A percentile compares a stretch with the other conserved stretches of the same genome.
Evolutionary conservation across 2,888 invertebrate species (phyloP).

Genomic region (Eupithecia vulgata): DNA sequence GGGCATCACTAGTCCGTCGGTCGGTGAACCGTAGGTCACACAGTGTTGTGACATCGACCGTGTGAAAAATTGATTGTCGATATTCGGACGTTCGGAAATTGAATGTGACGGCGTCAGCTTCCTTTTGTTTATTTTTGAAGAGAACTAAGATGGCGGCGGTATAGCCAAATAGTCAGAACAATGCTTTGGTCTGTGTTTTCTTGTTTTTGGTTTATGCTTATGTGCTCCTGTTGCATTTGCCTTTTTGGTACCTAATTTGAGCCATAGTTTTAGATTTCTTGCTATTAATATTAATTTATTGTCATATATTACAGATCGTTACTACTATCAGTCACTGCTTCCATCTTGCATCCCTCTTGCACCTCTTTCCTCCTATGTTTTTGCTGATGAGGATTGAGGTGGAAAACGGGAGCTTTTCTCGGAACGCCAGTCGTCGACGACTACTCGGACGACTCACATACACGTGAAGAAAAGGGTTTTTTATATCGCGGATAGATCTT

Average conservation of each 20-base stretch:
- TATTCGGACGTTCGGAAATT: conserved; percentile 32
- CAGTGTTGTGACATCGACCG: conserved; percentile 90
- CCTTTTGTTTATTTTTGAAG: conserved; percentile 22
- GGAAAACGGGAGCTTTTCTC: neutral
- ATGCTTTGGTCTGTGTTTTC: neutral
- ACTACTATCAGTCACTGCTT: neutral
- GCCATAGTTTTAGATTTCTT: neutral
- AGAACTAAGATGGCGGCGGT: conserved; percentile 5
- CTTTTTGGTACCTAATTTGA: neutral
- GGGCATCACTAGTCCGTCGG: conserved; percentile 77
- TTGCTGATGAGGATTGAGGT: neutral
- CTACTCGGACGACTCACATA: too few relatives aligned
- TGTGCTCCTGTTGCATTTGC: neutral
- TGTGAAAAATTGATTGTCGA: conserved; percentile 86
- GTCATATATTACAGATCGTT: neutral
- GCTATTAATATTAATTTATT: neutral
- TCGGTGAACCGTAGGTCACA: conserved; percentile 77
- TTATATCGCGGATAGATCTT: too few relatives aligned
- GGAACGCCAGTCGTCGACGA: neutral
- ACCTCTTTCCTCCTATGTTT: neutral
- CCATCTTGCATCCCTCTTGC: too few relatives aligned
- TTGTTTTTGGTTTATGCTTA: neutral
- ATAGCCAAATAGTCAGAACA: neutral
- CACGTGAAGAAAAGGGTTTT: too few relatives aligned
- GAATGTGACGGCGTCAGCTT: conserved; percentile 28